Conservation (phyloP, 2,113 vertebrate species). For the Physeter macrocephalus region DNA sequence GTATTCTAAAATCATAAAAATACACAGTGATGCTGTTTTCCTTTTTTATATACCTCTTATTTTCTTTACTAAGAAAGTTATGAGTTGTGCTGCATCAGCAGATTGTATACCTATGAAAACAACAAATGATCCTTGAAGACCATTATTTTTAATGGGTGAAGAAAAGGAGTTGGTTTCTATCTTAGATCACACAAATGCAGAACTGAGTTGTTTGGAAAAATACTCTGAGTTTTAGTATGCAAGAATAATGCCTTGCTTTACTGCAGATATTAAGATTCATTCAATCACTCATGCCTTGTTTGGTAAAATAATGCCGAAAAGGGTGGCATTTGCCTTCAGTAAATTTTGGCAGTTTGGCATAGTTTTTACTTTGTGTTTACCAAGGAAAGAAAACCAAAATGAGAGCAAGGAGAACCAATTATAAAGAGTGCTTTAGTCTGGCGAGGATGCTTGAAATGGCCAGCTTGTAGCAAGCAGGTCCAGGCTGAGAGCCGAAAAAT, state of each 20-base stretch:
- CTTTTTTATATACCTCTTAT: not conserved
- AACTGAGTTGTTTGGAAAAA: not conserved
- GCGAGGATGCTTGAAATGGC: not conserved
- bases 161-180: constrained; percentile 40
- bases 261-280: not conserved
- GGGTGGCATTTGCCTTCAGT: not conserved
- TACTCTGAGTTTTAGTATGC: constrained; percentile 35
- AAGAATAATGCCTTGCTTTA: not conserved
- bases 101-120: not conserved
- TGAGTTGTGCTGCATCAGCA: not conserved
- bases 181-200: not conserved
- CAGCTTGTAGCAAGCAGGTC: not conserved
- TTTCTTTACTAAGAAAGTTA: constrained; percentile 16
- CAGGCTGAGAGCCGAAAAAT: not conserved
- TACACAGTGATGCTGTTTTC: not conserved
- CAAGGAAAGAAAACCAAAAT: constrained; percentile 35
- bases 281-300: not conserved
- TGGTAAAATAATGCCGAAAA: constrained; percentile 29
- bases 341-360: constrained; percentile 28
- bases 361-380: constrained; percentile 46
- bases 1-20: constrained; percentile 10
- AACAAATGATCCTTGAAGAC: not conserved
- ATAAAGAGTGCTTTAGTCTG: constrained; percentile 42
- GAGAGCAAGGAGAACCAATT: constrained; percentile 8
- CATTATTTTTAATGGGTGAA: constrained; percentile 28